A percentile compares a stretch with the other conserved stretches of the same genome.
phyloP scores from a whole-genome alignment of 2,888 invertebrate genomes.

The Plagodis dolabraria region DNA sequence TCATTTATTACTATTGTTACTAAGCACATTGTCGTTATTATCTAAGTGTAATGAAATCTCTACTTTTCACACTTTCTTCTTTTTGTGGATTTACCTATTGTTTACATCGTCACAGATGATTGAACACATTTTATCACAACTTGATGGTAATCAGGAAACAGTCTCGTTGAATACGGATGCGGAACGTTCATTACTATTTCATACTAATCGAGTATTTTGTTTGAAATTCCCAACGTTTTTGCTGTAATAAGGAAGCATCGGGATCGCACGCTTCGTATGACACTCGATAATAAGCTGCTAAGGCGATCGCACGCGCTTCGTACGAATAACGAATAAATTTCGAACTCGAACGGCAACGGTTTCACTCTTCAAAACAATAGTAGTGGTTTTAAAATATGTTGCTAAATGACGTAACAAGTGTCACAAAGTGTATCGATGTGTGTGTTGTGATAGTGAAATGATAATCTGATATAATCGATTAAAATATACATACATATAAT shows the following conservation, averaged over 20 bases:
- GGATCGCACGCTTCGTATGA: constrained; percentile 44
- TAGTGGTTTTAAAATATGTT: constrained; percentile 12
- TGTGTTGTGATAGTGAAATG: constrained; percentile 38
- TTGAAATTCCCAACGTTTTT: constrained; percentile 45
- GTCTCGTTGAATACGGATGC: constrained; percentile 49
- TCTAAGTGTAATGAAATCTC: too few relatives aligned
- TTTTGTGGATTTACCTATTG: constrained; percentile 10
- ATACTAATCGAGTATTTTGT: constrained; percentile 36
- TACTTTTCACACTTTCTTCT: constrained; percentile 19
- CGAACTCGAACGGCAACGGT: constrained; percentile 17
- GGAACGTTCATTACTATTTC: constrained; percentile 43
- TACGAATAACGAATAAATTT: constrained; percentile 34
- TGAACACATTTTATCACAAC: constrained; percentile 15
- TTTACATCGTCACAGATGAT: constrained; percentile 5
- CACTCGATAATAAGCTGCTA: constrained; percentile 52
- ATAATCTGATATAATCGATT: constrained; percentile 31
- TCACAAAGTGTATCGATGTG: constrained; percentile 4
- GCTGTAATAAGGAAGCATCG: constrained; percentile 43
- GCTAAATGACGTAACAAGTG: constrained; percentile 18
- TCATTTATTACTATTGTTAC: not conserved
- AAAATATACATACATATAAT: constrained; percentile 19
- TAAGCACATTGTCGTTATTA: too few relatives aligned
- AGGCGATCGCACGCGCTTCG: constrained; percentile 49
- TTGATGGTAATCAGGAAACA: constrained; percentile 43
- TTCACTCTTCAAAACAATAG: constrained; percentile 10